Evolutionary conservation across 2,888 invertebrate genomes (phyloP), one percentile per base, ranked within the genome.

Genomic region (Scaptomyza caliginosa): DNA sequence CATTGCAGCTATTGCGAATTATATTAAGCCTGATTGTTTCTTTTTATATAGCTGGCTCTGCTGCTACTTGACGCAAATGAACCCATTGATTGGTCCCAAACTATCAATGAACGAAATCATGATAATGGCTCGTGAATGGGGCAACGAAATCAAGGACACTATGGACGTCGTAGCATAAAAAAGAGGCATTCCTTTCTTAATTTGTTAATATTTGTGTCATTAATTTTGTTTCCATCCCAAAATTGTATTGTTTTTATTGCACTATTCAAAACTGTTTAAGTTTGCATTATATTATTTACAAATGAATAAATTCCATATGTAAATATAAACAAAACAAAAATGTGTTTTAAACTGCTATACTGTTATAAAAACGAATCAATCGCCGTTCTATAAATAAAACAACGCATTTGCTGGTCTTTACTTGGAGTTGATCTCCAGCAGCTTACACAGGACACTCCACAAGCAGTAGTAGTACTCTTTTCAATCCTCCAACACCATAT

Each of bases 61-160:
- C 59, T 90, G 90, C 68, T 90, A 91, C 59, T 86, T 90, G 89
- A 90, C 90, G 26, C 90, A 90, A 79, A 78, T 90, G 85, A 88
- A 90, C 49, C 90, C 90, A 8, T 73, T 90, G 21, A 90, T 90
- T 66, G 90, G 90, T n/a, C 90, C 90, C 6, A 89, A 86, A 66
- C 85, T 90, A 43, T 69, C 86, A 5, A 89, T 74, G 84, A 89
- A 89, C 57, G 89, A 90, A 71, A 90, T 90, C 24, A 76, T 90
- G 85, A 91, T 91, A 11, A 78, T 90, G 68, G 90, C 90, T 40
- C 78, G 85, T 16, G 89, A 90, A 75, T 90, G 90, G 90, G 90
- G 90, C 8, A 88, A 89, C 69, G 75, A 76, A 42, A 90, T 90
- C 28, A 62, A 79, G 38, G 81, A 89, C 24, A 67, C 68, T 2